phyloP scores from a whole-genome alignment of 2,113 vertebrate genomes.

The Origma solitaria region DNA sequence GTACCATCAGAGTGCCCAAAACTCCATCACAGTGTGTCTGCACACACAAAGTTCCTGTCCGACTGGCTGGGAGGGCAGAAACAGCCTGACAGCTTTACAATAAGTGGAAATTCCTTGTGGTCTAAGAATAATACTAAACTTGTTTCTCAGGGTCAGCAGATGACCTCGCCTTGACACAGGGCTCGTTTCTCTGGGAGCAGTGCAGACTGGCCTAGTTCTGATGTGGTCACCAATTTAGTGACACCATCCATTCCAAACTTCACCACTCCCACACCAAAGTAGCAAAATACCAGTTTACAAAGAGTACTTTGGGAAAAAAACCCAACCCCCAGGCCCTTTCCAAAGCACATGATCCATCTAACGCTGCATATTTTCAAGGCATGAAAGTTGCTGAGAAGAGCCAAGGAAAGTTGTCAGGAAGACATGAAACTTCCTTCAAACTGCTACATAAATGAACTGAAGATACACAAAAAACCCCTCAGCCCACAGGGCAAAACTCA shows the following conservation, averaged over 20 bases:
- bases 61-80: neutral
- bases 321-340: neutral
- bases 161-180: neutral
- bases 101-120: slow-evolving; percentile 35
- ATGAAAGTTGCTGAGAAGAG: neutral
- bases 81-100: neutral
- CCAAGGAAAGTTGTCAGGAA: neutral
- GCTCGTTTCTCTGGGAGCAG: neutral
- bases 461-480: neutral
- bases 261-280: neutral
- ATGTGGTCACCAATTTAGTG: neutral
- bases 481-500: neutral
- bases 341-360: neutral
- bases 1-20: neutral
- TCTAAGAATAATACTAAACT: slow-evolving; percentile 9
- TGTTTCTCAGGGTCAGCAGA: slow-evolving; percentile 2
- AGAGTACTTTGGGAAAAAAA: neutral
- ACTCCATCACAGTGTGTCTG: neutral
- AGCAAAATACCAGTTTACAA: neutral
- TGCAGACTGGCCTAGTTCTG: neutral
- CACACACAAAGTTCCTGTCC: neutral
- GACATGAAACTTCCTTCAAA: neutral
- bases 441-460: neutral
- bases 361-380: neutral
- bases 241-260: neutral